These are phyloP conservation scores for Atrichornis clamosus DNA, from an alignment of 2,113 vertebrate species.

Conservation along the genomic window DNA sequence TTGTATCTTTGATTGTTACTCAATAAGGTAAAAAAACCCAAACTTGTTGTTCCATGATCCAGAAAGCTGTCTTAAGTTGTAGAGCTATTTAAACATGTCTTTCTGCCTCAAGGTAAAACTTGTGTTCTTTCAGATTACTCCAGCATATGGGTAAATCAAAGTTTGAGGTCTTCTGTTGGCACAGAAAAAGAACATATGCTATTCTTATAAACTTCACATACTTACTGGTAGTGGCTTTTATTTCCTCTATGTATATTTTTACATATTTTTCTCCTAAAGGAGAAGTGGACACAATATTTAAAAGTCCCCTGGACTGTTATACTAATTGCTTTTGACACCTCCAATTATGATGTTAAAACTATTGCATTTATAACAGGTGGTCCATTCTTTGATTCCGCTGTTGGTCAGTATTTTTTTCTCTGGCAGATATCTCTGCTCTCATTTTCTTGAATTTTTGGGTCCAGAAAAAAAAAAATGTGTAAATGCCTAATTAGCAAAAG, in stretches of 20 bases:
- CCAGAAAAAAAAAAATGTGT: not conserved
- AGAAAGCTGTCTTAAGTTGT: slow-evolving; percentile 41
- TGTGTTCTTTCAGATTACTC: slow-evolving; percentile 37
- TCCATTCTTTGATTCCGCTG: not conserved
- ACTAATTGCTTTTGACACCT: not conserved
- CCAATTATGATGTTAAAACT: not conserved
- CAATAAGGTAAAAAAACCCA: not conserved
- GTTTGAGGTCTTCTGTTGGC: slow-evolving; percentile 58
- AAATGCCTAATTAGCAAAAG: not conserved
- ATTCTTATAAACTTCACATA: slow-evolving; percentile 47
- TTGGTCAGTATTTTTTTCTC: slow-evolving; percentile 21
- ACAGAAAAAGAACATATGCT: slow-evolving; percentile 55
- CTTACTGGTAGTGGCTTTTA: slow-evolving; percentile 29
- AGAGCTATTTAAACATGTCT: slow-evolving; percentile 40
- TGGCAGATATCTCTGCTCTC: not conserved
- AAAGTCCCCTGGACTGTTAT: not conserved
- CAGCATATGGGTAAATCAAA: slow-evolving; percentile 59
- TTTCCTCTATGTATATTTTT: not conserved
- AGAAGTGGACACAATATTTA: not conserved
- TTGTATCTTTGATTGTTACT: not conserved
- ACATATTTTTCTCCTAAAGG: not conserved
- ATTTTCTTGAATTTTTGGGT: not conserved
- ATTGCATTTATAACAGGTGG: not conserved
- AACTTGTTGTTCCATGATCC: not conserved
- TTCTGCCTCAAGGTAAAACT: slow-evolving; percentile 54